Percentiles rank a stretch among this genome's conserved stretches.
phyloP scores from a whole-genome alignment of 1,140 invertebrate genomes.

The Leptinotarsa defecta region DNA sequence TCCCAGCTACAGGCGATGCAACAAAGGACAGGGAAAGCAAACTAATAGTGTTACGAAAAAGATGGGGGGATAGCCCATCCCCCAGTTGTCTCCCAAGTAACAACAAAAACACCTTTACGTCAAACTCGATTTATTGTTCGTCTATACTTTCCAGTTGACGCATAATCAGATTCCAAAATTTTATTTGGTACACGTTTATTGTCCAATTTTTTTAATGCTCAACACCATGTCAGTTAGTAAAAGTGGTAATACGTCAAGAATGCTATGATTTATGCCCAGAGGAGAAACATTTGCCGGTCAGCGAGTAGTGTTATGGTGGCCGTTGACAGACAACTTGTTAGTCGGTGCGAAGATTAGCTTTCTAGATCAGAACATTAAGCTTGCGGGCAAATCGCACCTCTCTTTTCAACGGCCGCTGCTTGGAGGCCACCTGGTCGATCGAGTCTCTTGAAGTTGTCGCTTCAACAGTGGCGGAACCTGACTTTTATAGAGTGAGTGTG shows the following conservation, averaged over 20 bases:
- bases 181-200: too few relatives aligned
- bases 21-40: too few relatives aligned
- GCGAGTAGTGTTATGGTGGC: conserved; percentile 27
- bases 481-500: too few relatives aligned
- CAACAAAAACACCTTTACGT: too few relatives aligned
- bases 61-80: too few relatives aligned
- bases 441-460: not conserved
- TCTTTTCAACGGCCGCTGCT: conserved; percentile 13
- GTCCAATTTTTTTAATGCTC: conserved; percentile 29
- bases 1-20: too few relatives aligned
- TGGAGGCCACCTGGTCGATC: conserved; percentile 27
- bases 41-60: too few relatives aligned
- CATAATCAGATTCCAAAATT: too few relatives aligned
- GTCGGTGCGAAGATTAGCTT: conserved; percentile 32
- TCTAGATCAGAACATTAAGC: conserved; percentile 33
- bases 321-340: conserved; percentile 40
- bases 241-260: conserved; percentile 11
- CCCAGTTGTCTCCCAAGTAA: too few relatives aligned
- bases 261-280: conserved; percentile 29
- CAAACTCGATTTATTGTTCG: too few relatives aligned
- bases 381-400: conserved; percentile 33
- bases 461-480: not conserved
- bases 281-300: conserved; percentile 14
- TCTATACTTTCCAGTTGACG: too few relatives aligned
- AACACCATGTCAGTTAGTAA: conserved; percentile 23